A percentile compares a stretch with the other conserved stretches of the same genome.
phyloP scores from a whole-genome alignment of 2,797 vertebrate genomes.

The Balearica regulorum region DNA sequence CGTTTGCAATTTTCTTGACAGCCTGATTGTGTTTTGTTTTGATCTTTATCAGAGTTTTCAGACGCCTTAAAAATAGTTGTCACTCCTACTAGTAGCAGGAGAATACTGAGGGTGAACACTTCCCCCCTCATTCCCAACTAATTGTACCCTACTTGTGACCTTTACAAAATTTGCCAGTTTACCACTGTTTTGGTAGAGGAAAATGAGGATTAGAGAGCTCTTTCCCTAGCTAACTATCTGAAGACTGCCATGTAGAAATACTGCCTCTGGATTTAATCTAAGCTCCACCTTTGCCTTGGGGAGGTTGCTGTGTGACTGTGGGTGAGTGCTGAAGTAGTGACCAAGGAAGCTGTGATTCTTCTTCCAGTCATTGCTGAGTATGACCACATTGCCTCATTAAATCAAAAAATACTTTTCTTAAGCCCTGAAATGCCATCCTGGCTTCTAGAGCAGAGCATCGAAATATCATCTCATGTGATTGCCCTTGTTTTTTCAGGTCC shows the following conservation, averaged over 20 bases:
- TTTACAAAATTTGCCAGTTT: not conserved
- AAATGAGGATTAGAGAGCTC: not conserved
- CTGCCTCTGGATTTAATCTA: not conserved
- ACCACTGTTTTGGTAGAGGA: not conserved
- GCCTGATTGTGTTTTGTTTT: not conserved
- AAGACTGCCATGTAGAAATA: not conserved
- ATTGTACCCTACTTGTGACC: not conserved
- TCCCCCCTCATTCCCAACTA: not conserved
- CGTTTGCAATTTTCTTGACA: not conserved
- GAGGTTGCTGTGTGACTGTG: not conserved
- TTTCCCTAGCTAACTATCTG: not conserved
- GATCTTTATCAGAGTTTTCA: not conserved
- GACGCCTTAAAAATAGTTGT: not conserved
- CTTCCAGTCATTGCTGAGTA: not conserved
- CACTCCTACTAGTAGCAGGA: too few species aligned
- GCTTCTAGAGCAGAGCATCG: not conserved
- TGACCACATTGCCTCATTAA: not conserved
- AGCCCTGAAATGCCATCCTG: not conserved
- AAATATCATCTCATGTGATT: not conserved
- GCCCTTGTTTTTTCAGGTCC: slow-evolving; percentile 79
- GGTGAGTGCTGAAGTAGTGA: not conserved
- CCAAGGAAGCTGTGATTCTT: not conserved
- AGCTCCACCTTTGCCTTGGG: not conserved
- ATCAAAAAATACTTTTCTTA: not conserved
- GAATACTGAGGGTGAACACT: not conserved